Percentiles rank a stretch among this genome's conserved stretches.
These are phyloP conservation scores for Bovichtus variegatus DNA, from an alignment of 2,797 vertebrate species.

Conservation along the genomic window DNA sequence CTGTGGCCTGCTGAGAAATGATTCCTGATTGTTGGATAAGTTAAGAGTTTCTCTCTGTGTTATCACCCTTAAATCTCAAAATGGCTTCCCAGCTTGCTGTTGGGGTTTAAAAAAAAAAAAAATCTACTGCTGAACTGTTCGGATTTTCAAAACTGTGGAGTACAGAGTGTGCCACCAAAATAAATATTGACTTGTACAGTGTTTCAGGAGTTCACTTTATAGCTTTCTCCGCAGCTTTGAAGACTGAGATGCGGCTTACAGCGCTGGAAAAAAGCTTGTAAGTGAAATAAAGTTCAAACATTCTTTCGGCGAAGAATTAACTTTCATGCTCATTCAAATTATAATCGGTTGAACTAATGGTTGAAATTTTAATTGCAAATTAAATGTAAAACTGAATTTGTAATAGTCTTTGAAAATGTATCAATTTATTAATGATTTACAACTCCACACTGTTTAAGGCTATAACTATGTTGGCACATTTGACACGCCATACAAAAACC, in stretches of 20 bases:
- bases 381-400: no score
- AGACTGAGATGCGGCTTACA: not conserved
- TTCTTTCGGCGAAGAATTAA: not conserved
- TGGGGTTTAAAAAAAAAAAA: not conserved
- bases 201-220: not conserved
- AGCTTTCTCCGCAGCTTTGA: not conserved
- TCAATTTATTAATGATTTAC: not conserved
- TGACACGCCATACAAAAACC: not conserved
- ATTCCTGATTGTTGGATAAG: slow-evolving; percentile 33
- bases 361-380: no score
- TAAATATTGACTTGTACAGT: not conserved
- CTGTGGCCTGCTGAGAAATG: slow-evolving; percentile 7
- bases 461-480: slow-evolving; percentile 12
- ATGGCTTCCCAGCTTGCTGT: slow-evolving; percentile 12
- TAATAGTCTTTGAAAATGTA: not conserved
- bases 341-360: not conserved
- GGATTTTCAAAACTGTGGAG: not conserved
- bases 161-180: not conserved
- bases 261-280: not conserved
- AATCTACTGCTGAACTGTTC: not conserved
- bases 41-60: slow-evolving; percentile 28
- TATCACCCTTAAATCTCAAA: slow-evolving; percentile 15
- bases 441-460: not conserved
- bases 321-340: not conserved
- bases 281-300: not conserved